Evolutionary conservation across 2,113 vertebrate species (phyloP).

Genomic region (Tachuris rubrigastra): DNA sequence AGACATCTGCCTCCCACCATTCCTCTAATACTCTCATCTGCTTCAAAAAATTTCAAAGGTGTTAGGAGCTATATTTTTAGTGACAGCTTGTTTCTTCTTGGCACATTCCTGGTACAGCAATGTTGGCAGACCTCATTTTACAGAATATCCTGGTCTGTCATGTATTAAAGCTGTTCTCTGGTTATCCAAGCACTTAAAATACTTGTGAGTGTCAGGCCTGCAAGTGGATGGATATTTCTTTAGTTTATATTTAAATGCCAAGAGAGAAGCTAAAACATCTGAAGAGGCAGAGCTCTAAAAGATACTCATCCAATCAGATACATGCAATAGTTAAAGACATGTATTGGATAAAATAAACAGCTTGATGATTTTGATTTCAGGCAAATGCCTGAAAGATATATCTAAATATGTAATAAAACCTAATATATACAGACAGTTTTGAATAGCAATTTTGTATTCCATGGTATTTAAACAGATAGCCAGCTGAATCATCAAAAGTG

Average conservation of each 20-base stretch:
- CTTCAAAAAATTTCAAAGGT: slow-evolving; percentile 39
- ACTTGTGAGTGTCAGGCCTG: background rate
- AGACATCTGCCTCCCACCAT: slow-evolving; percentile 4
- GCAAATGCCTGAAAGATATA: background rate
- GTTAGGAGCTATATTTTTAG: slow-evolving; percentile 52
- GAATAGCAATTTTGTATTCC: background rate
- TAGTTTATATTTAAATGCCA: background rate
- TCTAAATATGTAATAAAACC: slow-evolving; percentile 12
- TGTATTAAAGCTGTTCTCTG: slow-evolving; percentile 32
- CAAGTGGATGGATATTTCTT: background rate
- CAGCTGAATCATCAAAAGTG: background rate
- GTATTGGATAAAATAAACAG: background rate
- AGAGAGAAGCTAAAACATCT: background rate
- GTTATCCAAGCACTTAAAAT: slow-evolving; percentile 49
- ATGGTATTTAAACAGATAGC: background rate
- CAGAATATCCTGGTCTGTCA: slow-evolving; percentile 36
- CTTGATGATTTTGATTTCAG: background rate
- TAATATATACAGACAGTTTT: background rate
- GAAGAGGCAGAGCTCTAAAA: background rate
- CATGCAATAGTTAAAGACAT: background rate
- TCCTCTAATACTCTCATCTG: slow-evolving; percentile 34
- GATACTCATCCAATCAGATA: background rate
- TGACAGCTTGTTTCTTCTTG: slow-evolving; percentile 34
- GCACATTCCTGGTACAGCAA: background rate
- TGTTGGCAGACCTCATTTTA: slow-evolving; percentile 12